Evolutionary conservation across 2,888 invertebrate genomes (phyloP), one percentile per base, ranked within the genome.

Genomic region (Hedya salicella): DNA sequence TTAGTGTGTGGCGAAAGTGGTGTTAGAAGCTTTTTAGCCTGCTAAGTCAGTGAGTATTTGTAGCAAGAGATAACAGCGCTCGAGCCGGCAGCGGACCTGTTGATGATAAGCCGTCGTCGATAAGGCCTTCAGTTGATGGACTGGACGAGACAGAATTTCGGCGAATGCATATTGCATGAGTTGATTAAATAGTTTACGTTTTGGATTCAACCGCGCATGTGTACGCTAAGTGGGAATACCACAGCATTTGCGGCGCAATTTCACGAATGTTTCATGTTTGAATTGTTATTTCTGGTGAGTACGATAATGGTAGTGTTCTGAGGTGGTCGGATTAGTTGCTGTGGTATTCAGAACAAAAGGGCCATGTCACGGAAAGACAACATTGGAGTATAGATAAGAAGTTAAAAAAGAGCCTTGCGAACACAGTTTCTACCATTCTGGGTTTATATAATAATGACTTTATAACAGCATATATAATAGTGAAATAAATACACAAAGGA

Each of bases 131-230:
- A 73, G 75, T 87, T 91, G 91, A 91, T 87, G 89, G 89, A 90
- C 87, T 87, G 85, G 85, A 83, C 79, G 80, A 83, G 82, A 81
- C 86, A 79, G 88, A 89, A 90, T 89, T 91, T 91, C 86, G 90
- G 91, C 83, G 82, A 90, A 91, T 91, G 89, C 88, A 91, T 91
- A 89, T 89, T 91, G 88, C 90, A 90, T 91, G 91, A 91, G 86
- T 88, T 89, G 90, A 90, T 90, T 90, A 91, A 91, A 91, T 91
- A 91, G 89, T 90, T 91, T 85, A 83, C 87, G 86, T 87, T 88
- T 84, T 85, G 84, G 82, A 88, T 85, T 86, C 81, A 78, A 72
- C 72, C 71, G 68, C 68, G 56, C 42, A 61, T 81, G 79, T 78
- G 78, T 77, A 74, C 73, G 74, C 70, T 73, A 74, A 69, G 72